A percentile compares a stretch with the other conserved stretches of the same genome.
phyloP scores from a whole-genome alignment of 1,140 invertebrate species.

The Patella vulgata region DNA sequence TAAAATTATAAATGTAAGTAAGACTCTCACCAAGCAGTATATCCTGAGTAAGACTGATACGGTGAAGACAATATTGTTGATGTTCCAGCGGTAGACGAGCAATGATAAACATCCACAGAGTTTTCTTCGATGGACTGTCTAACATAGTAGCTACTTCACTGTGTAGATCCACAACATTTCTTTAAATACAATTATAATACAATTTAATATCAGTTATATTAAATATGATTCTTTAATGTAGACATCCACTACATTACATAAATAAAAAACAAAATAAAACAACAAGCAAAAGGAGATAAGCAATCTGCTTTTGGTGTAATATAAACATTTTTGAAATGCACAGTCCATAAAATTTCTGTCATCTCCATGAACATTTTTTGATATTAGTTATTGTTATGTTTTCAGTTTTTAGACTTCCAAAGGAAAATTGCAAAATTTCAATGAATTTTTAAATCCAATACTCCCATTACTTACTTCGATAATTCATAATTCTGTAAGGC shows the following conservation, averaged over 20 bases:
- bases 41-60: slow-evolving; percentile 42
- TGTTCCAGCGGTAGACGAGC: slow-evolving; percentile 46
- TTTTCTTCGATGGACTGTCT: slow-evolving; percentile 61
- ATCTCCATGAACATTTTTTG: too few species aligned
- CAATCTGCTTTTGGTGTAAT: too few species aligned
- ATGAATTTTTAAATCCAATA: too few species aligned
- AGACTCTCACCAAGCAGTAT: slow-evolving; percentile 49
- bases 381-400: too few species aligned
- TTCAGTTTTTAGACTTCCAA: too few species aligned
- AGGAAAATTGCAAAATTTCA: too few species aligned
- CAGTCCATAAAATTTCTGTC: too few species aligned
- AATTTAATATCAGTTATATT: neutral
- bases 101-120: slow-evolving; percentile 61
- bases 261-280: neutral
- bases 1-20: too few species aligned
- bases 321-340: too few species aligned
- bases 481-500: slow-evolving; percentile 24
- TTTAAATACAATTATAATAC: slow-evolving; percentile 24
- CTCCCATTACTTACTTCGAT: slow-evolving; percentile 20
- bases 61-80: slow-evolving; percentile 53
- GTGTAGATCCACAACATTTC: slow-evolving; percentile 49
- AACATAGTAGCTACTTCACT: slow-evolving; percentile 41
- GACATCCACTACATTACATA: too few species aligned
- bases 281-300: too few species aligned
- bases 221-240: too few species aligned